Base-by-base conservation (phyloP, 2,113 vertebrate genomes). In the Heptranchias perlo region DNA sequence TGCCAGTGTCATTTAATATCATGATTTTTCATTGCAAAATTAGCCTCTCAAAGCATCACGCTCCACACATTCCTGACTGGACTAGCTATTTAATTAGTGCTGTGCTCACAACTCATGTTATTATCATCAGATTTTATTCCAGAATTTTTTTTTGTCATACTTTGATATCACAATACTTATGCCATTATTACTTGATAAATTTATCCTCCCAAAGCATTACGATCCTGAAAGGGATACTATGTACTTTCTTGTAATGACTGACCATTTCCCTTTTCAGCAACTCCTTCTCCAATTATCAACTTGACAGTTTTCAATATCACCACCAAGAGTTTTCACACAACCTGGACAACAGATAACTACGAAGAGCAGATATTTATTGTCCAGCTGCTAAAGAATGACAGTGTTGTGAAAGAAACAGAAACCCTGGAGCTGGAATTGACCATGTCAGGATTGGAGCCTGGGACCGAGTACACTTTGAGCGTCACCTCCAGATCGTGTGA, bases 391-490 rank as follows among this genome's bases (percentile, higher is more conserved):
- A 96, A 97, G 0, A 21, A 93, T 3, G 96, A 96, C 44, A 47
- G 96, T 52, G 96, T 97, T 5, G 47, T 96, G 1, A 0, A 64
- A 6, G 7, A 31, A 44, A 35, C 69, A 89, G 96, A 96, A 96
- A 98, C 94, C 21, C 62, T 0, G 0, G 39, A 65, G 16, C 96
- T 87, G 0, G 96, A 44, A 0, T 76, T 97, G 96, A 96, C 89
- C 0, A 78, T 97, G 69, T 96, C 78, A 0, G 96, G 96, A n/a
- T 96, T 98, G 97, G 96, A 97, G 82, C 96, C 97, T 0, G 98
- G 97, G 0, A 92, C 96, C 67, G 96, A 98, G 95, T 96, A 97
- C 58, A 96, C 96, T n/a, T 96, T 98, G 18, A 96, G 96, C 61
- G 97, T 98, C 0, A 54, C 84, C 18, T 96, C 97, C 89, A 61